Base-by-base conservation (phyloP, 1,140 invertebrate species). In the Saccostrea cuccullata region DNA sequence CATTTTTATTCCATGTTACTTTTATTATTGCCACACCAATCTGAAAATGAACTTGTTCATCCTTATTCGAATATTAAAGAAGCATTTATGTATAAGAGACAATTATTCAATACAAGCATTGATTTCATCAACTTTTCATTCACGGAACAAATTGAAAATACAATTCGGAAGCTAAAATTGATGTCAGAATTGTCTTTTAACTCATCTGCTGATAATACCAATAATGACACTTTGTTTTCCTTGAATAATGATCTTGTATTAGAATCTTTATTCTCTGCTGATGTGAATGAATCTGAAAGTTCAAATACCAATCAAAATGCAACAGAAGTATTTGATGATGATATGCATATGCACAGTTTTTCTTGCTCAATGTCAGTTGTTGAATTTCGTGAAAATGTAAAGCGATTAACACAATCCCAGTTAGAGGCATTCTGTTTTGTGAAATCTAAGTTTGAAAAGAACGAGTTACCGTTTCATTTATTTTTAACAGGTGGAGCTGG, bases 1-100 rank as follows among this genome's bases (percentile, higher is more conserved):
- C 89, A 90, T 83, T 91, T 84, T 88, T 91, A 90, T 87, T 83
- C 82, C 30, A 77, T 91, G 26, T n/a, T 91, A 15, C n/a, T 91
- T 23, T 64, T 90, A 8, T 77, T 90, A 30, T 88, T 77, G 12
- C 90, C 90, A 13, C 87, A 90, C 85, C 55, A 82, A 55, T 26
- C 47, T 26, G 86, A 90, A 84, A 55, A 36, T 83, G 86, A 86
- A 30, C 56, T 90, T 30, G n/a, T 88, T 26, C 36, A 36, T 82
- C 20, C 23, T 55, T 88, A 64, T 23, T n/a, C 60, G 23, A 20
- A 55, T 86, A 67, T 47, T 17, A 84, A 64, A 60, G 55, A 84
- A 64, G 82, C 89, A 47, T 90, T 90, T 90, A 73, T 83, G 40
- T 36, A 26, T 47, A 90, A 88, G 70, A 30, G 55, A 77, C 5